These are phyloP conservation scores for Pseudomyrmex gracilis DNA, from an alignment of 1,140 invertebrate species.

Conservation along the genomic window DNA sequence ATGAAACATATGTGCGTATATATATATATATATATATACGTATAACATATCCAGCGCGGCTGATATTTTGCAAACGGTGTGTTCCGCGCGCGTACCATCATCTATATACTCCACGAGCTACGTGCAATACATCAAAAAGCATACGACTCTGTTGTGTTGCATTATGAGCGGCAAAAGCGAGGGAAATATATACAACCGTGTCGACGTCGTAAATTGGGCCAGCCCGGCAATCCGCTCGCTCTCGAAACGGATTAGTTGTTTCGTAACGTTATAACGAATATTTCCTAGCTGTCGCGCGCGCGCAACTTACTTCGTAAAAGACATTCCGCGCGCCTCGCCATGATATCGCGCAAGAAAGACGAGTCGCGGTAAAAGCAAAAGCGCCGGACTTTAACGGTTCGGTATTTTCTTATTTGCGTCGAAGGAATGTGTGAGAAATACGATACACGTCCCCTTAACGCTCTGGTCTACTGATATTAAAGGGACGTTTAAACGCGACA, in stretches of 20 bases:
- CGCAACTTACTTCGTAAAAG: constrained; percentile 36
- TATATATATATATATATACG: neutral
- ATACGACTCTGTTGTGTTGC: constrained; percentile 11
- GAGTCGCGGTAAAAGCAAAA: neutral
- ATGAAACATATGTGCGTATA: neutral
- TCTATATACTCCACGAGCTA: too few species aligned
- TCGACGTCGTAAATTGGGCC: constrained; percentile 44
- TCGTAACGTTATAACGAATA: constrained; percentile 31
- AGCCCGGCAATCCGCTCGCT: constrained; percentile 20
- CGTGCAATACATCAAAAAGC: constrained; percentile 50
- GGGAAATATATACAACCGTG: constrained; percentile 21
- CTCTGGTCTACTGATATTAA: constrained; percentile 39
- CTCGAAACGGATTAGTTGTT: constrained; percentile 41
- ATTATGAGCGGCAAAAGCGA: constrained; percentile 41
- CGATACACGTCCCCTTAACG: constrained; percentile 41
- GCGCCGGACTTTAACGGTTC: constrained; percentile 32
- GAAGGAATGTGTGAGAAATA: constrained; percentile 37
- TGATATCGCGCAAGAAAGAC: constrained; percentile 3
- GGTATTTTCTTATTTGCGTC: constrained; percentile 53
- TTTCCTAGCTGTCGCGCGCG: constrained; percentile 19
- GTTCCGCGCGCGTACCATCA: neutral
- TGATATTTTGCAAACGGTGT: constrained; percentile 17
- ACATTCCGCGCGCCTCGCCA: constrained; percentile 30
- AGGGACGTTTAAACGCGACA: constrained; percentile 32
- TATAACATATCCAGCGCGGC: too few species aligned